Evolutionary conservation across 1,140 invertebrate genomes (phyloP).

Genomic region (Brachionus asplanchnoidis): DNA sequence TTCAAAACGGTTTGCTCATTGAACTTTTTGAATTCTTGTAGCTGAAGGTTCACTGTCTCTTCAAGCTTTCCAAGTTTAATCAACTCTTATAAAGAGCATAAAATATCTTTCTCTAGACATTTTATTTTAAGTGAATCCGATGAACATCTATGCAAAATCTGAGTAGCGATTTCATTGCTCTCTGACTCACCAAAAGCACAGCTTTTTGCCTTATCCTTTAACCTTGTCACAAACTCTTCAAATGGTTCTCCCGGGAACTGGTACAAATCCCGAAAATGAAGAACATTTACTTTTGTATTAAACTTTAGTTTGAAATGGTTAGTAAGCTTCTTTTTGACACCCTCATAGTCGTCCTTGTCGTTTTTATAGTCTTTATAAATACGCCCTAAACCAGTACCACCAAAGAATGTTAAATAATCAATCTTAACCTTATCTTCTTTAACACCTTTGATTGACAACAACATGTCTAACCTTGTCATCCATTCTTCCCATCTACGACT

Average conservation of each 20-base stretch:
- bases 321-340: not conserved
- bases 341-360: not conserved
- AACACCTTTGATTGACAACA: not conserved
- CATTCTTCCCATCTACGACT: conserved; percentile 13
- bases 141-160: conserved; percentile 2
- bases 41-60: not conserved
- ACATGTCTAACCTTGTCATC: not conserved
- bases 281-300: not conserved
- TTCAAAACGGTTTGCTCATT: not conserved
- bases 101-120: not conserved
- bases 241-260: not conserved
- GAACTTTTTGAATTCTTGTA: not conserved
- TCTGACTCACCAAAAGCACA: not conserved
- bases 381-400: not conserved
- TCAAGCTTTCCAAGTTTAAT: not conserved
- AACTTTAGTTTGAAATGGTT: not conserved
- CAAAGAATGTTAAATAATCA: not conserved
- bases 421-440: not conserved
- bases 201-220: not conserved
- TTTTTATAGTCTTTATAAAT: not conserved
- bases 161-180: not conserved
- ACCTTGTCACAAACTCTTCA: not conserved
- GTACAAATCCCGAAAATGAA: not conserved
- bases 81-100: not conserved
- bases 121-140: not conserved